phyloP scores from a whole-genome alignment of 2,797 vertebrate genomes.

The Scomberomorus guttatus region DNA sequence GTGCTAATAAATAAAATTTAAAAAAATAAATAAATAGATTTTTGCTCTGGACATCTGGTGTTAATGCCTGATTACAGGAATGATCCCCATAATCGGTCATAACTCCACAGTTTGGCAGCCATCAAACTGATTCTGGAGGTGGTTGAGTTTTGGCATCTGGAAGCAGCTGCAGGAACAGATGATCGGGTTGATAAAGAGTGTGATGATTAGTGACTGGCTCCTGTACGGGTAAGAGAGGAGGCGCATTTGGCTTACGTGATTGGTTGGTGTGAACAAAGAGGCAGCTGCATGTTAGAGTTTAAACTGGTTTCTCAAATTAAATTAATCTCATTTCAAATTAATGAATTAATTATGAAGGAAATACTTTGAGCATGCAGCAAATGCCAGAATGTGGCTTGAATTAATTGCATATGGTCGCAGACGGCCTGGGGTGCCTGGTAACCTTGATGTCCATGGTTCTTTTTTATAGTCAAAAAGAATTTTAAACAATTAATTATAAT shows the following conservation, averaged over 20 bases:
- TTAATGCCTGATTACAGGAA: slow-evolving; percentile 42
- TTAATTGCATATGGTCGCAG: background rate
- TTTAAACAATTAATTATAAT: background rate
- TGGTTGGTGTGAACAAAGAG: background rate
- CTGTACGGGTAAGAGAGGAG: background rate
- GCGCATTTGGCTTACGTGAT: background rate
- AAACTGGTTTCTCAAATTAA: background rate
- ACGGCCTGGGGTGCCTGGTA: background rate
- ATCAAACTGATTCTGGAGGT: slow-evolving; percentile 22
- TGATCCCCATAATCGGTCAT: slow-evolving; percentile 34
- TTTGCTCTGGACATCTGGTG: slow-evolving; percentile 41
- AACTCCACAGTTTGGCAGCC: slow-evolving; percentile 30
- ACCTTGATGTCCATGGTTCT: background rate
- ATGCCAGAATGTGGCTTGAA: background rate
- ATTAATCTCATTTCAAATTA: background rate
- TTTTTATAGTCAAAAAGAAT: background rate
- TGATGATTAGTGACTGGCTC: slow-evolving; percentile 22
- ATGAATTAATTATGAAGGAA: background rate
- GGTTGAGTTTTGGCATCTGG: slow-evolving; percentile 34
- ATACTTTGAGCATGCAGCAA: background rate
- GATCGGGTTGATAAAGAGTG: slow-evolving; percentile 26
- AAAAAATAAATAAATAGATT: background rate
- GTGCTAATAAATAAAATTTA: too few species aligned
- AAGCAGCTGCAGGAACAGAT: slow-evolving; percentile 43
- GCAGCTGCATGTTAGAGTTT: background rate